These are phyloP conservation scores for Hesperia comma DNA, from an alignment of 2,888 invertebrate genomes.

Conservation along the genomic window DNA sequence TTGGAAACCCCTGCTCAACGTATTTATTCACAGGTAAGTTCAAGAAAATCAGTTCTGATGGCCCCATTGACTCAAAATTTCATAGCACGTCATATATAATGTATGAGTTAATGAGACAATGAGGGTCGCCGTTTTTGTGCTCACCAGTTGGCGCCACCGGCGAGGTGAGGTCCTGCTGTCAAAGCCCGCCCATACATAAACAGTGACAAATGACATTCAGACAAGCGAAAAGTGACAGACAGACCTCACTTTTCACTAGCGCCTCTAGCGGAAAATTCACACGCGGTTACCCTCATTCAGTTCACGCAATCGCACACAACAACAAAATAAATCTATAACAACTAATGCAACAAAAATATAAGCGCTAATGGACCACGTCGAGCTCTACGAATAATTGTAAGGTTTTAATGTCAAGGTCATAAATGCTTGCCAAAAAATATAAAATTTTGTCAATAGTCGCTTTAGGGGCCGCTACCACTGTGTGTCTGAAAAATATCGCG, in stretches of 20 bases:
- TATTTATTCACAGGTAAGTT: conserved; percentile 9
- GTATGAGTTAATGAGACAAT: conserved; percentile 8
- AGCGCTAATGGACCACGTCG: conserved; percentile 40
- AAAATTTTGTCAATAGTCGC: conserved; percentile 16
- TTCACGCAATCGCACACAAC: conserved; percentile 42
- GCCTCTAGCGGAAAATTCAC: too few relatives aligned
- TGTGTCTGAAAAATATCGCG: too few relatives aligned
- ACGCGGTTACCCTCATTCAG: too few relatives aligned
- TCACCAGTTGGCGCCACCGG: too few relatives aligned
- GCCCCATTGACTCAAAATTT: not conserved
- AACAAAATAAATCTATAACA: conserved; percentile 66
- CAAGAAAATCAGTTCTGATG: conserved; percentile 15
- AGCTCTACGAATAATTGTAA: conserved; percentile 17
- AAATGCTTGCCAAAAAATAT: conserved; percentile 37
- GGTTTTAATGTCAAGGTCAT: conserved; percentile 1
- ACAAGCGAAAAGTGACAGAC: too few relatives aligned
- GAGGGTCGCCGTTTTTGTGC: too few relatives aligned
- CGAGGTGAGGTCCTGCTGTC: too few relatives aligned
- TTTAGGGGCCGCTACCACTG: not conserved
- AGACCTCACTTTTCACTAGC: too few relatives aligned
- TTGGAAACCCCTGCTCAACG: not conserved
- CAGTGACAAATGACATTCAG: too few relatives aligned
- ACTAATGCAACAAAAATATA: conserved; percentile 51
- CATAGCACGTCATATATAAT: not conserved
- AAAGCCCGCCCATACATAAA: too few relatives aligned